These are phyloP conservation scores for Eucidaris tribuloides DNA, from an alignment of 35 echinoderm and acorn worm species.

Conservation along the genomic window DNA sequence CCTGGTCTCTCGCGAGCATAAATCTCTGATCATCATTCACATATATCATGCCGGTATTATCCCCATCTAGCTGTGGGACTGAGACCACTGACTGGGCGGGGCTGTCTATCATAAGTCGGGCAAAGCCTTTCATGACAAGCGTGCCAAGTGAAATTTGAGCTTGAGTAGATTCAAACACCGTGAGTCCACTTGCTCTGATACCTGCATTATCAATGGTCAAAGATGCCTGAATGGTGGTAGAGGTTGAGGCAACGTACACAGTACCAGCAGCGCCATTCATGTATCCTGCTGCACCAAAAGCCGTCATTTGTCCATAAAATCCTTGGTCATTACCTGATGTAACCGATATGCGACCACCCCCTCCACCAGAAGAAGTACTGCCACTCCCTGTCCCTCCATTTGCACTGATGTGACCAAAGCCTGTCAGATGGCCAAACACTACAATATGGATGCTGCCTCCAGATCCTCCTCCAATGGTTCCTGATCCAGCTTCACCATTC, in stretches of 20 bases:
- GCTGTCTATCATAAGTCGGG: slow-evolving; percentile 22
- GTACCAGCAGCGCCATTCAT: slow-evolving; percentile 75
- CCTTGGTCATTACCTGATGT: slow-evolving; percentile 12
- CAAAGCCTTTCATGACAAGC: slow-evolving; percentile 24
- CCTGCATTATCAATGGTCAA: slow-evolving; percentile 63
- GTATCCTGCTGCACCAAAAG: slow-evolving; percentile 56
- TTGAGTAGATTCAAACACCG: slow-evolving; percentile 18
- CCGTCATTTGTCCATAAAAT: slow-evolving; percentile 55
- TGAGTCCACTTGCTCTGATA: neutral
- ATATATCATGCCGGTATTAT: slow-evolving; percentile 62
- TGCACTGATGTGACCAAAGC: slow-evolving; percentile 40
- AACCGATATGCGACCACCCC: slow-evolving; percentile 72
- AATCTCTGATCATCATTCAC: slow-evolving; percentile 62
- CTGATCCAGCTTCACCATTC: slow-evolving; percentile 21
- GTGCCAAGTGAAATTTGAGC: slow-evolving; percentile 23
- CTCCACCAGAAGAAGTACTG: slow-evolving; percentile 51
- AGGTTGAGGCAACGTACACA: slow-evolving; percentile 36
- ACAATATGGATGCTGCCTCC: slow-evolving; percentile 69
- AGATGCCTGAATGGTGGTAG: slow-evolving; percentile 14
- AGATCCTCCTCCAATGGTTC: slow-evolving; percentile 46
- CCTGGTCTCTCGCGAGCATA: slow-evolving; percentile 56
- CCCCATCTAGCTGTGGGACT: slow-evolving; percentile 49
- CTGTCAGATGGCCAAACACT: neutral
- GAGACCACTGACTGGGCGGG: slow-evolving; percentile 27
- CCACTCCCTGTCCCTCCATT: slow-evolving; percentile 66